A percentile compares a stretch with the other conserved stretches of the same genome.
Conservation (phyloP, 2,113 vertebrate species). For the Leptosomus discolor region DNA sequence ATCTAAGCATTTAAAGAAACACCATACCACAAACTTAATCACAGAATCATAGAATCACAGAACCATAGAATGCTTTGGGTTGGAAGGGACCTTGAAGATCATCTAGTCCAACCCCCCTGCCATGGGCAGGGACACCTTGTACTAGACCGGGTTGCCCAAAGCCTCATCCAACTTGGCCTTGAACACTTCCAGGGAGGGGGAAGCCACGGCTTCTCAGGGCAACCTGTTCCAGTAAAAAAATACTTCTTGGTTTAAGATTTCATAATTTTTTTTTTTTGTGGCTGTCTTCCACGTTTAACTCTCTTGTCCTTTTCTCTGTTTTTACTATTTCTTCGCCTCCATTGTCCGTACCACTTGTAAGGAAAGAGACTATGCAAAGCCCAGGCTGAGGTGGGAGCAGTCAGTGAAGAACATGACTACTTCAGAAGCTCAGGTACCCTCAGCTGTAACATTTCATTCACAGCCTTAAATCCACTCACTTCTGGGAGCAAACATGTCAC, state of each 20-base stretch:
- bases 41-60: too few relatives aligned
- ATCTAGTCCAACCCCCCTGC: too few relatives aligned
- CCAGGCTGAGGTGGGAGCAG: not conserved
- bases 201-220: too few relatives aligned
- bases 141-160: too few relatives aligned
- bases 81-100: too few relatives aligned
- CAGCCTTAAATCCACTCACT: not conserved
- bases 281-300: not conserved
- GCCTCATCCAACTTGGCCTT: too few relatives aligned
- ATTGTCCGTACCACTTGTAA: not conserved
- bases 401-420: not conserved
- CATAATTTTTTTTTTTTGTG: not conserved
- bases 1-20: not conserved
- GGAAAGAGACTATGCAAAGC: not conserved
- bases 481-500: not conserved
- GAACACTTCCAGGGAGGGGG: too few relatives aligned
- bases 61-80: too few relatives aligned
- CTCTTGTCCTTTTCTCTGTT: not conserved
- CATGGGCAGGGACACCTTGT: too few relatives aligned
- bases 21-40: not conserved
- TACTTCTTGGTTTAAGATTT: not conserved
- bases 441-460: not conserved
- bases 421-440: not conserved
- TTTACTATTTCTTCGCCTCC: not conserved
- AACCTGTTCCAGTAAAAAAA: too few relatives aligned